Evolutionary conservation across 1,140 invertebrate species (phyloP).

Genomic region (Steinernema khuongi): DNA sequence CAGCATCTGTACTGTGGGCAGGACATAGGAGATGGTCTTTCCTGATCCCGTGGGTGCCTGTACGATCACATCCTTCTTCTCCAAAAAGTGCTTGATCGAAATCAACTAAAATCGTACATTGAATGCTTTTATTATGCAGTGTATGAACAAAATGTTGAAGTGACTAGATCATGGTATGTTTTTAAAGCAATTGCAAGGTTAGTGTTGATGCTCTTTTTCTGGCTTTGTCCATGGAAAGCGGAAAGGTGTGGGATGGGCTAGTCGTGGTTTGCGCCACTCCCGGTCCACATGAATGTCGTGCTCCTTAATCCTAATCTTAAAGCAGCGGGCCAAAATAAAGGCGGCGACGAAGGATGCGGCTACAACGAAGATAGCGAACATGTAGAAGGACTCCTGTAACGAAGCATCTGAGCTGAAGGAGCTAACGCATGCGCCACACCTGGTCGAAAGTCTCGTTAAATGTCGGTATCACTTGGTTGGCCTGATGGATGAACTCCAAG

Average conservation of each 20-base stretch:
- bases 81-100: slow-evolving; percentile 24
- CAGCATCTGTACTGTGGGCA: slow-evolving; percentile 52
- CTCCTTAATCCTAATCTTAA: not conserved
- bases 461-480: not conserved
- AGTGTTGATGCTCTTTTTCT: not conserved
- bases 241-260: not conserved
- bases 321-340: not conserved
- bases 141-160: not conserved
- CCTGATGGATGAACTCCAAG: not conserved
- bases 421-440: not conserved
- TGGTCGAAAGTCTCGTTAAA: slow-evolving; percentile 4
- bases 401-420: not conserved
- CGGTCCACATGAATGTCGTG: not conserved
- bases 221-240: not conserved
- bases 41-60: slow-evolving; percentile 57
- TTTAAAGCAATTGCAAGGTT: not conserved
- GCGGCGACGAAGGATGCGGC: not conserved
- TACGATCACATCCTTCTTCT: slow-evolving; percentile 53
- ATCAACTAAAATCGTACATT: slow-evolving; percentile 12
- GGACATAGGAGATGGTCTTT: slow-evolving; percentile 53
- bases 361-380: not conserved
- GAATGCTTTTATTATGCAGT: not conserved
- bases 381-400: not conserved
- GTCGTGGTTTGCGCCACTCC: not conserved
- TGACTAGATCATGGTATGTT: not conserved